Conservation (phyloP, 1,140 invertebrate genomes). For the Manduca sexta region DNA sequence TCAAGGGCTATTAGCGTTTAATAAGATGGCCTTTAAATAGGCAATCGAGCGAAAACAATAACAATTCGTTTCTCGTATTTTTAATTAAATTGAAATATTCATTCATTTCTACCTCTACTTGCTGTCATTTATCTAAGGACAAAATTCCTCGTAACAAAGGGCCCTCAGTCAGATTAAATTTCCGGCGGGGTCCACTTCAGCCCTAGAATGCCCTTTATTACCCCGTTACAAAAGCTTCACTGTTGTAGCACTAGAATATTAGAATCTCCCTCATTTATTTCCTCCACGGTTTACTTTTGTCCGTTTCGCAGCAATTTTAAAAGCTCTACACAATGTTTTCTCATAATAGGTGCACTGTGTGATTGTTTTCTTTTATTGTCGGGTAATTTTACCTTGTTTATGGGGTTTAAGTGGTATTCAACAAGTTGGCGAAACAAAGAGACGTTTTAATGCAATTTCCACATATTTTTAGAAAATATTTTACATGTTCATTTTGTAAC, state of each 20-base stretch:
- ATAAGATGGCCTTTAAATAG: conserved; percentile 23
- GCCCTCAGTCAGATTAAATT: conserved; percentile 62
- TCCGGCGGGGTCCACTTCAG: conserved; percentile 60
- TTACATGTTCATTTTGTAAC: no score
- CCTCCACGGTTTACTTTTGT: conserved; percentile 37
- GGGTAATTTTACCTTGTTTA: conserved; percentile 1
- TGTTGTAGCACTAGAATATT: conserved; percentile 50
- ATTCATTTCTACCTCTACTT: conserved; percentile 35
- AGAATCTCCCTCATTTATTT: conserved; percentile 51
- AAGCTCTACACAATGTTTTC: conserved; percentile 13
- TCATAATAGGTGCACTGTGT: conserved; percentile 2
- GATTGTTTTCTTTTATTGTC: conserved; percentile 4
- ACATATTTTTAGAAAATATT: no score
- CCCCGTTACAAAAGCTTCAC: conserved; percentile 50
- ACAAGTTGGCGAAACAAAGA: neutral
- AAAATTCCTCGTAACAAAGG: conserved; percentile 56
- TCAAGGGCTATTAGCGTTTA: conserved; percentile 22
- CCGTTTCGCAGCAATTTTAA: conserved; percentile 24
- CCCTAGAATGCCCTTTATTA: conserved; percentile 62
- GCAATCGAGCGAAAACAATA: conserved; percentile 28
- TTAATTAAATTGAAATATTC: conserved; percentile 65
- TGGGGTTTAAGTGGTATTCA: neutral
- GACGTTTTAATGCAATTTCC: no score
- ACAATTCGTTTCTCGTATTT: conserved; percentile 34
- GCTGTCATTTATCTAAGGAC: conserved; percentile 58